These are phyloP conservation scores for Drosophila tropicalis DNA, from an alignment of 1,140 invertebrate genomes.

Conservation along the genomic window DNA sequence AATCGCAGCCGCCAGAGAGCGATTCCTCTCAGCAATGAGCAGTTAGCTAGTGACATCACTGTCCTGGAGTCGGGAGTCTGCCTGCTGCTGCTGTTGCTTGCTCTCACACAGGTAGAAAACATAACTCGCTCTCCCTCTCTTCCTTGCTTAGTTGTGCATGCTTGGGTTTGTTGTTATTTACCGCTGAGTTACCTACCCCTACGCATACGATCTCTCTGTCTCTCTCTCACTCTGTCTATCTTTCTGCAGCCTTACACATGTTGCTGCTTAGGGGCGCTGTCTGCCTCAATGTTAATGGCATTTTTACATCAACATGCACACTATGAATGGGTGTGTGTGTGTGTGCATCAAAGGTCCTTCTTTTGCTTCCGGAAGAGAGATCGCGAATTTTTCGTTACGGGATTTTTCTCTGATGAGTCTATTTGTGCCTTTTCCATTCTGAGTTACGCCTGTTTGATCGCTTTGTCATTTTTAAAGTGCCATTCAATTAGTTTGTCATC, in stretches of 20 bases:
- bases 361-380: constrained; percentile 15
- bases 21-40: constrained; percentile 40
- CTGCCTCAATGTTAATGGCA: constrained; percentile 67
- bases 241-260: constrained; percentile 46
- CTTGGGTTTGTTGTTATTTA: constrained; percentile 31
- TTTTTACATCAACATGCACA: constrained; percentile 5
- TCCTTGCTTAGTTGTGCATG: neutral
- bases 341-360: constrained; percentile 39
- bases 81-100: neutral
- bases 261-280: constrained; percentile 41
- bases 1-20: constrained; percentile 21
- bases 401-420: constrained; percentile 69
- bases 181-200: constrained; percentile 50
- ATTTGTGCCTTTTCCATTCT: constrained; percentile 25
- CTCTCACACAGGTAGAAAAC: constrained; percentile 3
- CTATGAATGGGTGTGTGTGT: neutral
- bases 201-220: neutral
- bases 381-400: constrained; percentile 65
- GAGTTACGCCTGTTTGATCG: constrained; percentile 7
- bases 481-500: constrained; percentile 74
- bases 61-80: neutral
- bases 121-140: constrained; percentile 6
- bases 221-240: constrained; percentile 26
- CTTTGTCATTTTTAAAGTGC: constrained; percentile 52
- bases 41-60: neutral